phyloP scores from a whole-genome alignment of 2,113 vertebrate genomes.

The human (Homo sapiens) region GRCh38 chr19:38366001-38366500 shows the following conservation, averaged over 20 bases:
- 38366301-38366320: neutral
- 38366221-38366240: neutral
- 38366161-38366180: neutral
- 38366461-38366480: neutral
- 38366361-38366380: neutral
- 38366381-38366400: neutral
- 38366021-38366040: neutral
- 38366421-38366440: neutral
- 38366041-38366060: neutral
- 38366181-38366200: neutral
- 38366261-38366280: neutral
- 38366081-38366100: neutral
- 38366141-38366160: no score
- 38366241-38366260: neutral
- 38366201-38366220: neutral
- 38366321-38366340: neutral
- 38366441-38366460: neutral
- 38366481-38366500: neutral
- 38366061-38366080: neutral
- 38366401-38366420: neutral
- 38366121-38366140: neutral
- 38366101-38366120: neutral
- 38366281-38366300: neutral
- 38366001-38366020: neutral
- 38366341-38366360: neutral